Evolutionary conservation across 2,888 invertebrate genomes (phyloP).

Genomic region (Synanthedon formicaeformis): DNA sequence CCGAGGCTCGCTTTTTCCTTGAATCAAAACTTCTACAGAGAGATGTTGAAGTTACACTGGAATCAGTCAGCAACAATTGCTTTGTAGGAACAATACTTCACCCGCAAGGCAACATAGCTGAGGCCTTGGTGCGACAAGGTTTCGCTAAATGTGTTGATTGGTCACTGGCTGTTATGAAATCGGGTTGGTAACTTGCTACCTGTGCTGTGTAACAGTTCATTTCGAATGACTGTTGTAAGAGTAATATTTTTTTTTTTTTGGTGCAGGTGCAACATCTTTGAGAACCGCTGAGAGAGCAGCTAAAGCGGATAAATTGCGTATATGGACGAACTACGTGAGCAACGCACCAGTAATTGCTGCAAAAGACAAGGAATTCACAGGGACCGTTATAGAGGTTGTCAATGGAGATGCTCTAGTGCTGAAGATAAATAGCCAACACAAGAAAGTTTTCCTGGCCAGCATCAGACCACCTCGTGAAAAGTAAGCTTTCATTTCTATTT

Average conservation of each 20-base stretch:
- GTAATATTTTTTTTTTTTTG: background rate
- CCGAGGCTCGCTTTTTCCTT: slow-evolving; percentile 94
- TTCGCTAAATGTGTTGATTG: slow-evolving; percentile 84
- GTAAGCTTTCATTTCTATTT: slow-evolving; percentile 25
- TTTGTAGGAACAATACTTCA: slow-evolving; percentile 94
- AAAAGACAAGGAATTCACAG: slow-evolving; percentile 85
- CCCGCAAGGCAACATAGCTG: slow-evolving; percentile 94
- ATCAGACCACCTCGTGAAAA: slow-evolving; percentile 91
- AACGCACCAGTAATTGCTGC: slow-evolving; percentile 77
- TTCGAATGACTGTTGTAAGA: background rate
- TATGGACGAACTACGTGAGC: slow-evolving; percentile 94
- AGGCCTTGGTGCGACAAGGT: slow-evolving; percentile 88
- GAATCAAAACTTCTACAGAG: slow-evolving; percentile 92
- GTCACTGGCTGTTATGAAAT: slow-evolving; percentile 61
- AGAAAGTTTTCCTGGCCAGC: slow-evolving; percentile 96
- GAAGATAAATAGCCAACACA: slow-evolving; percentile 81
- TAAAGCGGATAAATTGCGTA: slow-evolving; percentile 85
- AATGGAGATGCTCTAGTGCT: slow-evolving; percentile 95
- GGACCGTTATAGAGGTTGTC: slow-evolving; percentile 88
- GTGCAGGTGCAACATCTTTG: slow-evolving; percentile 80
- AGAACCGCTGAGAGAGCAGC: slow-evolving; percentile 88
- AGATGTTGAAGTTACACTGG: slow-evolving; percentile 89
- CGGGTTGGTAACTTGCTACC: slow-evolving; percentile 25
- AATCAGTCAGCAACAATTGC: slow-evolving; percentile 92
- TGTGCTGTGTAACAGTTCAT: background rate